These are phyloP conservation scores for Hyperopisus bebe DNA, from an alignment of 2,113 vertebrate genomes.

Conservation along the genomic window DNA sequence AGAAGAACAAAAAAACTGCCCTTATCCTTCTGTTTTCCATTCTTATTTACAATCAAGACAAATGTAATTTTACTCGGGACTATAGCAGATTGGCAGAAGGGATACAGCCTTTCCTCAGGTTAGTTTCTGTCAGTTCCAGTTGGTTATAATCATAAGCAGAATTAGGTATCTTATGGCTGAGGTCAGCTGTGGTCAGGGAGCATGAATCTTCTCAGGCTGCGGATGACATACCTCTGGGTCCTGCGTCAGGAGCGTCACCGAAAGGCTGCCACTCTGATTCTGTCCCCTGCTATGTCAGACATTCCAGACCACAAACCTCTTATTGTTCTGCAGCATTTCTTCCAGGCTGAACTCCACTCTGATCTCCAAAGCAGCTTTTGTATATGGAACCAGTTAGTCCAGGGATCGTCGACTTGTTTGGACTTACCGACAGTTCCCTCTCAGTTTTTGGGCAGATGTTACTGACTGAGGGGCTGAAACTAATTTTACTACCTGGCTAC, in stretches of 20 bases:
- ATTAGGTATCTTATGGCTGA: neutral
- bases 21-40: neutral
- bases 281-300: neutral
- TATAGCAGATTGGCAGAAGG: neutral
- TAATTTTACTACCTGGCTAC: neutral
- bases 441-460: neutral
- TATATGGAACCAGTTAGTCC: neutral
- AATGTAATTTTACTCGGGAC: neutral
- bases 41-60: neutral
- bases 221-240: neutral
- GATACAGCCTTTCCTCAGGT: neutral
- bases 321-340: neutral
- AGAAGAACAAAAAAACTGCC: neutral
- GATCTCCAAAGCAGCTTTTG: neutral
- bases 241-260: neutral
- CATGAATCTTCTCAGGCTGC: neutral
- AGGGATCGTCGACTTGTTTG: neutral
- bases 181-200: neutral
- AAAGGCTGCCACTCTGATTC: neutral
- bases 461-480: neutral
- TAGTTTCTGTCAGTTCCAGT: neutral
- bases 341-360: neutral
- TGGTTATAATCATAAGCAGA: neutral
- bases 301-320: neutral
- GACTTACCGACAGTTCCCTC: neutral